These are phyloP conservation scores for Diabrotica balteata DNA, from an alignment of 2,888 invertebrate species.

Conservation along the genomic window DNA sequence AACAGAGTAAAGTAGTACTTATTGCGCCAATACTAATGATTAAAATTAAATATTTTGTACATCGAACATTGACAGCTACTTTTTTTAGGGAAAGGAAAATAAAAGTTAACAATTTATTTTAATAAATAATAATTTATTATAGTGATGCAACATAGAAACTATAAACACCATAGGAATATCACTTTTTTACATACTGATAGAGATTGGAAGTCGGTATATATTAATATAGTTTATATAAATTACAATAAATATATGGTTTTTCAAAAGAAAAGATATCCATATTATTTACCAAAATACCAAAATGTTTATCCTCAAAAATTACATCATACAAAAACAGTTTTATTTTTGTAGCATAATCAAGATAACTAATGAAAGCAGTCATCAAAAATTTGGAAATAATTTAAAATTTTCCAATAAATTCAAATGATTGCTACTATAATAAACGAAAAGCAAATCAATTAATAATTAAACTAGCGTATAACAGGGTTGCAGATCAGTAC, in stretches of 20 bases:
- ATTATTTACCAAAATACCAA: neutral
- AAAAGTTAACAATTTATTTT: slow-evolving; percentile 6
- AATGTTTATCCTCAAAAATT: neutral
- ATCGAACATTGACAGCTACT: too few species aligned
- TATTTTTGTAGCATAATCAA: neutral
- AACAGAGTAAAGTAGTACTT: too few species aligned
- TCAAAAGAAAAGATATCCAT: slow-evolving; percentile 5
- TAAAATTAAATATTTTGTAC: too few species aligned
- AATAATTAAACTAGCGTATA: too few species aligned
- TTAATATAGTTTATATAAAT: slow-evolving; percentile 37
- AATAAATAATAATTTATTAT: slow-evolving; percentile 42
- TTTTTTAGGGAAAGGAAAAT: neutral
- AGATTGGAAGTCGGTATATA: slow-evolving; percentile 41
- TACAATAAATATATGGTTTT: slow-evolving; percentile 38
- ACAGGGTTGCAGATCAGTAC: too few species aligned
- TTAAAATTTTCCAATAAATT: too few species aligned
- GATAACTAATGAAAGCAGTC: neutral
- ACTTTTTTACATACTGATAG: slow-evolving; percentile 41
- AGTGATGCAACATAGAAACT: slow-evolving; percentile 43
- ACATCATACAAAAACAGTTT: too few species aligned
- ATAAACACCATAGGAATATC: slow-evolving; percentile 42
- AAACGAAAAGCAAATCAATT: too few species aligned
- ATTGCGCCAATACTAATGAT: too few species aligned
- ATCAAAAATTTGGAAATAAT: too few species aligned
- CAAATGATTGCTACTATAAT: too few species aligned